A percentile compares a stretch with the other conserved stretches of the same genome.
These are phyloP conservation scores for Thunnus maccoyii DNA, from an alignment of 2,113 vertebrate genomes.

Conservation along the genomic window DNA sequence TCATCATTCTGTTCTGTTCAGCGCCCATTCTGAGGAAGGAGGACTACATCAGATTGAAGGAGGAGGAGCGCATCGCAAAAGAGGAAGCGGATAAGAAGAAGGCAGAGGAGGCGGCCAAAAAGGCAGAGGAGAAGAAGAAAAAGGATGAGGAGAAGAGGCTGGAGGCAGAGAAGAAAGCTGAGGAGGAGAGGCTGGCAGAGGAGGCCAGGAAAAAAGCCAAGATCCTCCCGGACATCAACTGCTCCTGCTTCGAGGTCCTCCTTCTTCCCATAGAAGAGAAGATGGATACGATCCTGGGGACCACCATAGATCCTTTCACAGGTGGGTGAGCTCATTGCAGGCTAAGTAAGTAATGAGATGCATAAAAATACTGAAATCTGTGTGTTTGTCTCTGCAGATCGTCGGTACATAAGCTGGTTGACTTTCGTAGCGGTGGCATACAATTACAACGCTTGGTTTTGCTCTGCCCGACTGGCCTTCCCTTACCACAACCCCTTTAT, in stretches of 20 bases:
- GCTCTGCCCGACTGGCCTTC: conserved; percentile 87
- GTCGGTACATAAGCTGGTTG: conserved; percentile 89
- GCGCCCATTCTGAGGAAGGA: conserved; percentile 79
- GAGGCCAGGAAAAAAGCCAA: conserved; percentile 73
- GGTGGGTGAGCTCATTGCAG: conserved; percentile 72
- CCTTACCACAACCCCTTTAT: conserved; percentile 83
- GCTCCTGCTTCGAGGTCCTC: conserved; percentile 65
- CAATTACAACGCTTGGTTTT: conserved; percentile 94
- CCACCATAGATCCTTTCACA: conserved; percentile 90
- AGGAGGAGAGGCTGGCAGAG: conserved; percentile 75
- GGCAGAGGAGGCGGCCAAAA: conserved; percentile 73
- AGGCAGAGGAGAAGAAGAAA: conserved; percentile 82
- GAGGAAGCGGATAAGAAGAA: conserved; percentile 79
- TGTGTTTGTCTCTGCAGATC: conserved; percentile 79
- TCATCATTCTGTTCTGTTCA: conserved; percentile 21
- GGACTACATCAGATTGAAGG: conserved; percentile 75
- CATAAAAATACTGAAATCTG: neutral
- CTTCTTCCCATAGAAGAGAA: conserved; percentile 81
- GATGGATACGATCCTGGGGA: conserved; percentile 69
- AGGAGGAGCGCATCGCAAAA: conserved; percentile 73
- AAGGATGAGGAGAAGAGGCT: conserved; percentile 78
- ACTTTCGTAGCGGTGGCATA: conserved; percentile 85
- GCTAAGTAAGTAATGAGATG: neutral
- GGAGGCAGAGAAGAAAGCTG: conserved; percentile 71
- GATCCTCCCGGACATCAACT: conserved; percentile 61